Conservation (phyloP, 2,888 invertebrate genomes). For the Nasonia oneida region DNA sequence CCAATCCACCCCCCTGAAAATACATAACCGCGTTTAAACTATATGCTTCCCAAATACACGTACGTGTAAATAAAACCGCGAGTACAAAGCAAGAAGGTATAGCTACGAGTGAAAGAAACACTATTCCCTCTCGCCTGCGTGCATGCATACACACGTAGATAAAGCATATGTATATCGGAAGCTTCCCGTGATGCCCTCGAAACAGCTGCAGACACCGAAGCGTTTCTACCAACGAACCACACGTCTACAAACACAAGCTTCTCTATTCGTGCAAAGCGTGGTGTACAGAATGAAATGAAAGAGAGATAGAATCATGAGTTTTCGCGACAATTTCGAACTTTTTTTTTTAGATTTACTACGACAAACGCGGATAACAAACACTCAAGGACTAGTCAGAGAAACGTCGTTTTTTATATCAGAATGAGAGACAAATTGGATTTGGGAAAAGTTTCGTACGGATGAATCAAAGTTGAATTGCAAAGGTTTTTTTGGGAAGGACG, state of each 20-base stretch:
- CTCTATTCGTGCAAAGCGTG: conserved; percentile 66
- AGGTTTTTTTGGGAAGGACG: conserved; percentile 33
- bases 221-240: conserved; percentile 38
- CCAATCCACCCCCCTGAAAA: not conserved
- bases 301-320: conserved; percentile 26
- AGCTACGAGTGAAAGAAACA: not conserved
- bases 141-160: not conserved
- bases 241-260: conserved; percentile 47
- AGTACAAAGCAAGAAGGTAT: not conserved
- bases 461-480: conserved; percentile 45
- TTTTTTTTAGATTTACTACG: not conserved
- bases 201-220: conserved; percentile 33
- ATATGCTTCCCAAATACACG: not conserved
- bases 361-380: conserved; percentile 37
- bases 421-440: conserved; percentile 43
- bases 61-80: not conserved
- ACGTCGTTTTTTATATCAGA: conserved; percentile 38
- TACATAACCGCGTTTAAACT: not conserved
- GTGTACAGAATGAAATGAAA: conserved; percentile 62
- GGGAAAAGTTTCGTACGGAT: conserved; percentile 24
- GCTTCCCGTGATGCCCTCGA: not conserved
- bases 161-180: not conserved
- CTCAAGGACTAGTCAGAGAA: conserved; percentile 55
- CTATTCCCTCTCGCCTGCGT: not conserved
- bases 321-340: conserved; percentile 41